A percentile compares a stretch with the other conserved stretches of the same genome.
These are phyloP conservation scores for Pheosia tremula DNA, from an alignment of 2,888 invertebrate species.

Conservation along the genomic window DNA sequence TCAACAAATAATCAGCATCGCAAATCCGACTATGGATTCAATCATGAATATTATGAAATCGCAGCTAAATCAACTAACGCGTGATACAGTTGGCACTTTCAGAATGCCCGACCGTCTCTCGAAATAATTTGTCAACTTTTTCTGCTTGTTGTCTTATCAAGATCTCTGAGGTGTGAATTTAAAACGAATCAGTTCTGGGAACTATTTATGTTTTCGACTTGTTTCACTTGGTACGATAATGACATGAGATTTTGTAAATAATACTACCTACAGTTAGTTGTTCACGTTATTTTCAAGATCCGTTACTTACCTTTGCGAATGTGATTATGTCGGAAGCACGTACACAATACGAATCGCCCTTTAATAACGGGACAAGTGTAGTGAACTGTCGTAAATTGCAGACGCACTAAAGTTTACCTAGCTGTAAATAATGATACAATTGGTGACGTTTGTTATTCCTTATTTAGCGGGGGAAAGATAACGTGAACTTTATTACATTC, in stretches of 20 bases:
- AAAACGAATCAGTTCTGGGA: slow-evolving; percentile 55
- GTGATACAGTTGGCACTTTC: not conserved
- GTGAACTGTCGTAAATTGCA: slow-evolving; percentile 78
- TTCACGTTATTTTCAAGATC: slow-evolving; percentile 49
- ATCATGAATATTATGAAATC: slow-evolving; percentile 42
- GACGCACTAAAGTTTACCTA: slow-evolving; percentile 69
- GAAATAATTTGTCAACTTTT: slow-evolving; percentile 59
- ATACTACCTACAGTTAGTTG: slow-evolving; percentile 48
- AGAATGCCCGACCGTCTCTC: slow-evolving; percentile 53
- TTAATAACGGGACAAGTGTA: slow-evolving; percentile 76
- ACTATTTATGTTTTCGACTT: slow-evolving; percentile 45
- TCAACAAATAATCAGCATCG: slow-evolving; percentile 59
- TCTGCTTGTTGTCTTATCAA: slow-evolving; percentile 59
- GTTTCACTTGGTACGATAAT: slow-evolving; percentile 39
- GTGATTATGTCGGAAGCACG: slow-evolving; percentile 74
- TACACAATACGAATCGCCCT: slow-evolving; percentile 75
- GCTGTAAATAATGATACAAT: slow-evolving; percentile 81
- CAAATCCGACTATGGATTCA: slow-evolving; percentile 47
- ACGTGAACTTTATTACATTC: not conserved
- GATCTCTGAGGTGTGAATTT: slow-evolving; percentile 69
- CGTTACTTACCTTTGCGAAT: slow-evolving; percentile 52
- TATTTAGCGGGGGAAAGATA: slow-evolving; percentile 43
- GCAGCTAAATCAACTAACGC: slow-evolving; percentile 54
- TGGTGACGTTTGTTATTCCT: slow-evolving; percentile 62
- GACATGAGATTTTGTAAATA: slow-evolving; percentile 44